Evolutionary conservation across 2,888 invertebrate species (phyloP).

Genomic region (Cataglyphis albicans): DNA sequence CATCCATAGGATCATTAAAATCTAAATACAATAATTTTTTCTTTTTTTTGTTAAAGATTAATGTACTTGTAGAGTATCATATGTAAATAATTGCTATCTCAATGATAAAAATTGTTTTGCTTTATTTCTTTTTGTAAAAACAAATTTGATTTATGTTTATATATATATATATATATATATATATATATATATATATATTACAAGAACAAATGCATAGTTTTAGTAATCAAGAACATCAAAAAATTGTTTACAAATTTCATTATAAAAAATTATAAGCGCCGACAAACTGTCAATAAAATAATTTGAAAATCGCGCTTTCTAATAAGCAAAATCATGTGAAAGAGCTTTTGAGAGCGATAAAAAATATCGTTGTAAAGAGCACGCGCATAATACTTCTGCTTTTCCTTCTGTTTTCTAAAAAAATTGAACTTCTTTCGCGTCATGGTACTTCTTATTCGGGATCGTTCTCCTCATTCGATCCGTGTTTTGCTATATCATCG

Average conservation of each 20-base stretch:
- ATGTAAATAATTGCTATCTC: conserved; percentile 10
- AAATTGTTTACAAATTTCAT: neutral
- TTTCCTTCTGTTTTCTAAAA: conserved; percentile 39
- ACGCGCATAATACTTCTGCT: conserved; percentile 56
- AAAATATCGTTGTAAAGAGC: conserved; percentile 57
- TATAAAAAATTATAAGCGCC: too few relatives aligned
- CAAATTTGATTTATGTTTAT: conserved; percentile 2
- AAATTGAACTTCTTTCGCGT: conserved; percentile 65
- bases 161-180: neutral
- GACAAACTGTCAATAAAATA: conserved; percentile 10
- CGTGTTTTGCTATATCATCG: conserved; percentile 77
- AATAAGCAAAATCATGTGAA: conserved; percentile 33
- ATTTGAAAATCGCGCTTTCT: conserved; percentile 23
- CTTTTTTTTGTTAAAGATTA: neutral
- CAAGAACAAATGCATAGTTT: neutral
- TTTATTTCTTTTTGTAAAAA: conserved; percentile 21
- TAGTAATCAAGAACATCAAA: too few relatives aligned
- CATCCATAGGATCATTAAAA: neutral
- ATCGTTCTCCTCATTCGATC: conserved; percentile 76
- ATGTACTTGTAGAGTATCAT: neutral
- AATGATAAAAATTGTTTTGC: conserved; percentile 46
- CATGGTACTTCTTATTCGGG: conserved; percentile 75
- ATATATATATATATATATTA: neutral
- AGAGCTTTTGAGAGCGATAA: conserved; percentile 26
- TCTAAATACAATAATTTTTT: conserved; percentile 6